Evolutionary conservation across 2,113 vertebrate genomes (phyloP).

Genomic region (Grammomys dolichurus): DNA sequence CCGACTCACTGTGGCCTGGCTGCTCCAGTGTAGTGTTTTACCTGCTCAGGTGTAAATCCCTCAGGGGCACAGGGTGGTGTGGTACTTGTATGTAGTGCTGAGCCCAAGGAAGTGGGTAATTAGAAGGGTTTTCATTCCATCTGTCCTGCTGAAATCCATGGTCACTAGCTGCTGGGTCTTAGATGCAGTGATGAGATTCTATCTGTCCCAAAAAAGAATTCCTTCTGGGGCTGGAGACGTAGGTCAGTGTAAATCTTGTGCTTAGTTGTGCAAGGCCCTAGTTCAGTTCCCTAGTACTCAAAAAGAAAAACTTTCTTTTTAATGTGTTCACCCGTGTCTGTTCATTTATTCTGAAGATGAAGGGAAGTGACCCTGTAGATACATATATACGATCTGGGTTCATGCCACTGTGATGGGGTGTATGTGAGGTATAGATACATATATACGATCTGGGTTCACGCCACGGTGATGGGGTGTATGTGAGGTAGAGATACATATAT

Average conservation of each 20-base stretch:
- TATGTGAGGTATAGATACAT: too few species aligned
- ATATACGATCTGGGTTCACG: neutral
- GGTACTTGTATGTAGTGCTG: neutral
- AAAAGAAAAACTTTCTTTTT: neutral
- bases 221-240: neutral
- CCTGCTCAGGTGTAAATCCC: neutral
- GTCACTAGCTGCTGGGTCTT: neutral
- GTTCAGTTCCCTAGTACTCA: neutral
- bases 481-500: too few species aligned
- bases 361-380: neutral
- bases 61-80: neutral
- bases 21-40: neutral
- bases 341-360: conserved; percentile 8
- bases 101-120: neutral
- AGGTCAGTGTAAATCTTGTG: neutral
- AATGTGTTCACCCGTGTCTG: conserved; percentile 27
- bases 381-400: neutral
- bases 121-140: neutral
- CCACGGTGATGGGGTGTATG: conserved; percentile 18
- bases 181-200: neutral
- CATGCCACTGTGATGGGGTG: too few species aligned
- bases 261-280: neutral
- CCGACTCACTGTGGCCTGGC: neutral
- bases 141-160: conserved; percentile 1
- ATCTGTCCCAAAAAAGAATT: neutral